Conservation (phyloP, 1,140 invertebrate genomes). For the Pteromalus puparum region DNA sequence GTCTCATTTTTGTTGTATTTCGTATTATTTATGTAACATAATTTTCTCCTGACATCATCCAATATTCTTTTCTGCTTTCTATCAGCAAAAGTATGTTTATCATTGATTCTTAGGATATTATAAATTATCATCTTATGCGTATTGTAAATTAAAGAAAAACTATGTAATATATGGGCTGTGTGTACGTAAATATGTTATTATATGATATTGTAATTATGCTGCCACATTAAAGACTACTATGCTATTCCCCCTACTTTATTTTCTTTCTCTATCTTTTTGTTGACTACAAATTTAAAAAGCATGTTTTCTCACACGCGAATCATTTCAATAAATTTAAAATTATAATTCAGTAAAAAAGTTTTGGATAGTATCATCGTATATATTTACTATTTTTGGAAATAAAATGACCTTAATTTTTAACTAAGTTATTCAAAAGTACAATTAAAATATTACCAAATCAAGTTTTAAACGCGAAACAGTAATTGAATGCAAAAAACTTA, state of each 20-base stretch:
- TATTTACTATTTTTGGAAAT: too few species aligned
- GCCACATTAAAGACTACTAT: conserved; percentile 67
- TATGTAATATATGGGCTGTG: conserved; percentile 67
- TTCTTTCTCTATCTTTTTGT: conserved; percentile 43
- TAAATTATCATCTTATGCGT: conserved; percentile 7
- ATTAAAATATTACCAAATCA: too few species aligned
- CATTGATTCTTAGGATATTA: not conserved
- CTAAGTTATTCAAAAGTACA: too few species aligned
- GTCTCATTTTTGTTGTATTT: not conserved
- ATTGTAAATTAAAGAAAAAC: conserved; percentile 28
- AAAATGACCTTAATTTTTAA: too few species aligned
- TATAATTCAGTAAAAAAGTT: too few species aligned
- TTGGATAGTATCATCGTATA: too few species aligned
- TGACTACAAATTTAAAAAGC: not conserved
- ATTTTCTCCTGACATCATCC: not conserved
- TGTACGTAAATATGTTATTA: conserved; percentile 70
- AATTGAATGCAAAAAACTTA: not conserved
- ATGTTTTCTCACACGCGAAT: too few species aligned
- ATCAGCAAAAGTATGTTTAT: conserved; percentile 2
- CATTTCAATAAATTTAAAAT: too few species aligned
- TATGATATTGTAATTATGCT: conserved; percentile 67
- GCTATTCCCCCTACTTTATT: conserved; percentile 61
- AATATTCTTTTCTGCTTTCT: not conserved
- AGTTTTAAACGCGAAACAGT: not conserved
- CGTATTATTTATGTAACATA: not conserved